Percentiles rank a stretch among this genome's conserved stretches.
Evolutionary conservation across 1,140 invertebrate genomes (phyloP).

Genomic region (Xylocopa sonorina): DNA sequence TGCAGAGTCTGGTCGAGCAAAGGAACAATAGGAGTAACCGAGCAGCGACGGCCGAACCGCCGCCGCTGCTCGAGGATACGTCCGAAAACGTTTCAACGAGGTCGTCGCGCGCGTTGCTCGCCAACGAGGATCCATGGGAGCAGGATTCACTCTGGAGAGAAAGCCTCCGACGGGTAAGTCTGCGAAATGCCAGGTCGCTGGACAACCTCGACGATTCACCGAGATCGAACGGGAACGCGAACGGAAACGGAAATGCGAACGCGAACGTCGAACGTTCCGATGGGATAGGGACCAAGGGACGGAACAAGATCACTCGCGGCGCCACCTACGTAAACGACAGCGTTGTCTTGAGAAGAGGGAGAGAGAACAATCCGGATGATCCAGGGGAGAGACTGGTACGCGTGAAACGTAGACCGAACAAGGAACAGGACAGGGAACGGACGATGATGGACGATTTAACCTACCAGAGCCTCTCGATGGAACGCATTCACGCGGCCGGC

Average conservation of each 20-base stretch:
- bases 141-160: slow-evolving; percentile 91
- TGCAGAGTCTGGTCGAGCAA: slow-evolving; percentile 76
- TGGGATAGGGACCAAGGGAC: too few relatives aligned
- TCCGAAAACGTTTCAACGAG: not conserved
- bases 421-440: slow-evolving; percentile 64
- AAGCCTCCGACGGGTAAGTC: slow-evolving; percentile 88
- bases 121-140: slow-evolving; percentile 91
- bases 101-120: slow-evolving; percentile 71
- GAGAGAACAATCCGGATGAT: slow-evolving; percentile 46
- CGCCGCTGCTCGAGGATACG: not conserved
- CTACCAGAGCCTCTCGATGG: slow-evolving; percentile 77
- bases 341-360: slow-evolving; percentile 71
- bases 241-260: too few relatives aligned
- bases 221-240: slow-evolving; percentile 51
- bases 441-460: slow-evolving; percentile 56
- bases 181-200: slow-evolving; percentile 90
- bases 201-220: slow-evolving; percentile 87
- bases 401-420: slow-evolving; percentile 61
- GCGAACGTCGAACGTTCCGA: too few relatives aligned
- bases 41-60: slow-evolving; percentile 14
- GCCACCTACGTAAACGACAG: slow-evolving; percentile 90
- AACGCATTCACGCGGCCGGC: slow-evolving; percentile 71
- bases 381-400: slow-evolving; percentile 52
- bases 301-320: slow-evolving; percentile 84
- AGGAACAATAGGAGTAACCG: slow-evolving; percentile 69